phyloP scores from a whole-genome alignment of 2,113 vertebrate species.

The Muntiacus muntjak region DNA sequence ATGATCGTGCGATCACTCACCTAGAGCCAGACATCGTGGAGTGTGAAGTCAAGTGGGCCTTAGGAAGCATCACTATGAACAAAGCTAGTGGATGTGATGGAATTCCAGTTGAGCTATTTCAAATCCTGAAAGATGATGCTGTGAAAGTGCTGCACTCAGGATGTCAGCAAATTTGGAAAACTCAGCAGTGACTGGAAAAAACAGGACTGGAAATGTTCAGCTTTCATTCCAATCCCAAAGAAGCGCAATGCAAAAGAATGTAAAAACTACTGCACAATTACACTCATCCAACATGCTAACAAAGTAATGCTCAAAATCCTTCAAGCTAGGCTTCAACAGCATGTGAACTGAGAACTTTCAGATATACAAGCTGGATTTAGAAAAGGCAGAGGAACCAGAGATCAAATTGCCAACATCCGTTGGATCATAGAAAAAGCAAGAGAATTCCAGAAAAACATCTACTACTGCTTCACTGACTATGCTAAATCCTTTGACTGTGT shows the following conservation, averaged over 20 bases:
- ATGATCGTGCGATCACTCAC: neutral
- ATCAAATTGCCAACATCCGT: neutral
- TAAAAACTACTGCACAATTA: neutral
- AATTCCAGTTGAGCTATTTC: neutral
- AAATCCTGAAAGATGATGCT: neutral
- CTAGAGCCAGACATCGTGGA: neutral
- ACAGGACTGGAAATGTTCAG: neutral
- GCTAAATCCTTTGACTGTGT: neutral
- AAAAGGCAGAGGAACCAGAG: neutral
- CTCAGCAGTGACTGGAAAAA: neutral
- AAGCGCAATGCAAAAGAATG: neutral
- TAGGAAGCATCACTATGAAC: neutral
- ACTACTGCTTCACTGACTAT: neutral
- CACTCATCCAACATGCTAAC: neutral
- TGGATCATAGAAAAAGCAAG: neutral
- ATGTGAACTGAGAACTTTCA: neutral
- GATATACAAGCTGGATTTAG: neutral
- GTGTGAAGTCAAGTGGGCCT: neutral
- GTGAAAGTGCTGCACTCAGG: neutral
- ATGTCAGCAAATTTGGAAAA: neutral
- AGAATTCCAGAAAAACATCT: neutral
- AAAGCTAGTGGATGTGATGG: neutral
- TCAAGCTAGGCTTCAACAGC: neutral
- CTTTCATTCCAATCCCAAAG: neutral
- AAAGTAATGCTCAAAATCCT: neutral